Conservation (phyloP, 2,113 vertebrate species). For the Dicaeum eximium region DNA sequence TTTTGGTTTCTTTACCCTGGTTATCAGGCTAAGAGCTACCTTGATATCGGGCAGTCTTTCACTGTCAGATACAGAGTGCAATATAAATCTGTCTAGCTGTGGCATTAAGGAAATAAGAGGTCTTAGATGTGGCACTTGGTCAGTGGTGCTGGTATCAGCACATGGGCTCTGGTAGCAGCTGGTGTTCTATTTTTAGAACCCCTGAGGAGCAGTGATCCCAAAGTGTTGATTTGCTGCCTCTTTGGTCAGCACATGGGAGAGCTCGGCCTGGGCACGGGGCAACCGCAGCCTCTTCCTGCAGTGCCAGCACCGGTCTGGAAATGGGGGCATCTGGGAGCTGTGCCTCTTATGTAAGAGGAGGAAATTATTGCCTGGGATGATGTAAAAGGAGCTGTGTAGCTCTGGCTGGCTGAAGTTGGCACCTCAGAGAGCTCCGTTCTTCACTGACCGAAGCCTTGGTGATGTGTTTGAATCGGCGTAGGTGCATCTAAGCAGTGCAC, state of each 20-base stretch:
- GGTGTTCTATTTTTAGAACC: neutral
- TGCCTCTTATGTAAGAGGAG: neutral
- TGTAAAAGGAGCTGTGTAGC: neutral
- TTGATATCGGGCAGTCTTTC: rapidly evolving
- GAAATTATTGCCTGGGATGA: neutral
- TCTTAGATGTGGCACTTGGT: neutral
- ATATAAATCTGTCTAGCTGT: neutral
- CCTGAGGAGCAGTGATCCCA: neutral
- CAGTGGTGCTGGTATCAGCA: neutral
- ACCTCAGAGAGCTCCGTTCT: neutral
- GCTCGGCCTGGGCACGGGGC: rapidly evolving
- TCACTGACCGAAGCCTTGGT: neutral
- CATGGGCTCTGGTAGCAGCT: neutral
- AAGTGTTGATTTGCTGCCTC: neutral
- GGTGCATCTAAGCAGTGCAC: neutral
- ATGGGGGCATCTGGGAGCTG: neutral
- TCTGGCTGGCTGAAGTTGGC: neutral
- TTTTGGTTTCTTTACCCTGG: neutral
- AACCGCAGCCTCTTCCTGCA: neutral
- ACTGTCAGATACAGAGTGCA: rapidly evolving
- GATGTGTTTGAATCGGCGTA: neutral
- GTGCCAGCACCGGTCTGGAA: neutral
- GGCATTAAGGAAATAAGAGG: neutral
- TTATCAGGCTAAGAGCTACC: neutral
- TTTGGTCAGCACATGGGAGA: neutral